Base-by-base conservation (phyloP, 2,113 vertebrate species). In the Amazona vittata region DNA sequence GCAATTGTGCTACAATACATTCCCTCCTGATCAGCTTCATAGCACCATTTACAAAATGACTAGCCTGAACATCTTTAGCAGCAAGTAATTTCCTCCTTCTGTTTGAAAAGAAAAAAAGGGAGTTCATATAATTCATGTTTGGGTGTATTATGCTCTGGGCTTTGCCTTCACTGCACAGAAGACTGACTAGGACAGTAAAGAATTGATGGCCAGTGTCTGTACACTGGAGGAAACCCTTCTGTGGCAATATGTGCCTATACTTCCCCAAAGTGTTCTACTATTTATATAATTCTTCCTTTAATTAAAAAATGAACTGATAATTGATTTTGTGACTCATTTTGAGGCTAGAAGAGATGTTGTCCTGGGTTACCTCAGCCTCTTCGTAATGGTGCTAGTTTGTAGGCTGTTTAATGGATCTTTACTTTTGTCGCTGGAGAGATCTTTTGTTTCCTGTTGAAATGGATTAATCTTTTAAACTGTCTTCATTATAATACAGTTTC, bases 301-400 rank as follows among this genome's bases (percentile, higher is more conserved):
- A 94, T 94, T 94, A 96, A 95, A 95, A 82, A 83, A 63, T 20
- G 29, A 92, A 86, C 46, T 77, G 49, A 31, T 94, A 53, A 68
- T 90, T 63, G 59, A 65, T 82, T 90, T 28, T 64, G 49, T 84
- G 68, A 93, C 83, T 88, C 44, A 62, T 86, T 89, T 81, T 92
- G 57, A 47, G 25, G 55, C 22, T 62, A 62, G 19, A 62, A 75
- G 52, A 81, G 55, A 55, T 26, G 35, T 37, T 86, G 47, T 79
- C 49, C 41, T 65, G 37, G 24, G 18, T 91, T 93, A 79, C 74
- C 60, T 88, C 79, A 78, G 71, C 39, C 19, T 92, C 21, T 73
- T 71, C 82, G 35, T 95, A 47, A n/a, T 46, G 35, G 31, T 75
- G 62, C 47, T 64, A 4, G 29, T 85, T 87, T 88, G 53, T 59